phyloP scores from a whole-genome alignment of 2,888 invertebrate species.

The Sinhomidia bicolor region DNA sequence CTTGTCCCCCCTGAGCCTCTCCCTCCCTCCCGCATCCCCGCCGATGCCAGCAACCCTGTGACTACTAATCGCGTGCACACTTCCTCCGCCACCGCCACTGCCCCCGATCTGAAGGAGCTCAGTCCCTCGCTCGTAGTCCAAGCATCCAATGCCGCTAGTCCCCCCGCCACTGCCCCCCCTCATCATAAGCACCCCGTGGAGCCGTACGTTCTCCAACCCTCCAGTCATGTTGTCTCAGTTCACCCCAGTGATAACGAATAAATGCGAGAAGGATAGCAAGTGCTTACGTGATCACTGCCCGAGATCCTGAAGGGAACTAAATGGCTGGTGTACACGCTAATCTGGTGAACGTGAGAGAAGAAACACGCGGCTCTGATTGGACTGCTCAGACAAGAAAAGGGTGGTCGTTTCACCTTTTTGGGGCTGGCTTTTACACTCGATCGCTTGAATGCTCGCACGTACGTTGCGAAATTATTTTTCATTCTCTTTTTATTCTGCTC shows the following conservation, averaged over 20 bases:
- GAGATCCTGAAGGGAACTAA: conserved; percentile 29
- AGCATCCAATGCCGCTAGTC: not conserved
- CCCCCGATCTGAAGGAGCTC: conserved; percentile 24
- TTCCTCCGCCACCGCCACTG: conserved; percentile 8
- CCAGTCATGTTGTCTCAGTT: conserved; percentile 15
- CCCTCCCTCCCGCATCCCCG: not conserved
- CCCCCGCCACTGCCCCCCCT: not conserved
- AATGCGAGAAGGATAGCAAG: not conserved
- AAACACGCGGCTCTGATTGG: not conserved
- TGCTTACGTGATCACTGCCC: not conserved
- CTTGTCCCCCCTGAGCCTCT: not conserved
- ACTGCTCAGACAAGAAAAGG: not conserved
- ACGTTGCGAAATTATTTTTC: no score
- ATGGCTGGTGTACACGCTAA: no score
- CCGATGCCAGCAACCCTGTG: not conserved
- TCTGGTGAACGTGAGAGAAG: no score
- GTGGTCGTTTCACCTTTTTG: not conserved
- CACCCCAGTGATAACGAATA: not conserved
- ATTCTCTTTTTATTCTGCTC: no score
- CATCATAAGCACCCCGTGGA: conserved; percentile 30
- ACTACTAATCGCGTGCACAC: not conserved
- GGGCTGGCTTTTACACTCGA: not conserved
- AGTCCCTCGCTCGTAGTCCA: not conserved
- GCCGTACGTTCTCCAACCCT: conserved; percentile 11
- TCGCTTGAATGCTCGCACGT: not conserved